Conservation (phyloP, 2,888 invertebrate genomes). For the Synanthedon formicaeformis region DNA sequence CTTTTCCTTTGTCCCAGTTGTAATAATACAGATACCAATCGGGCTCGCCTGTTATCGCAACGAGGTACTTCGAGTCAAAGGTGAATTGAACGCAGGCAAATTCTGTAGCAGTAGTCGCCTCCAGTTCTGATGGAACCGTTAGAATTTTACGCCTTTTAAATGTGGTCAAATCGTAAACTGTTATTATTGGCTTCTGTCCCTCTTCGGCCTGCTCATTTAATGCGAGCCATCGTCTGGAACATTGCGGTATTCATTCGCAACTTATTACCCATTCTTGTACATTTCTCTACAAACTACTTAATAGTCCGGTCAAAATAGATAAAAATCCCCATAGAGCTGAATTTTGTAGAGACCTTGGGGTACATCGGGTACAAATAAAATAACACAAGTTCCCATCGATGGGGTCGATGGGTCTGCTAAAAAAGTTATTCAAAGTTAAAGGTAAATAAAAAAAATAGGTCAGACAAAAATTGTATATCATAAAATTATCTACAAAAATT, state of each 20-base stretch:
- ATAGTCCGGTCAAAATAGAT: no score
- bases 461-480: no score
- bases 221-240: slow-evolving; percentile 73
- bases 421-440: no score
- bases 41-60: slow-evolving; percentile 84
- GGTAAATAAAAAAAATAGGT: no score
- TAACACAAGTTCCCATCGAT: no score
- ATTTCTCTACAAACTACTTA: no score
- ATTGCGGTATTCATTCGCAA: neutral
- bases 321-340: neutral
- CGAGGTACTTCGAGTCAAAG: slow-evolving; percentile 83
- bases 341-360: neutral
- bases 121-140: slow-evolving; percentile 73
- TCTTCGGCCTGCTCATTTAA: slow-evolving; percentile 73
- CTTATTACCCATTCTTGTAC: no score
- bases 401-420: no score
- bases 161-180: slow-evolving; percentile 78
- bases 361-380: no score
- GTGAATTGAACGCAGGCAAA: slow-evolving; percentile 83
- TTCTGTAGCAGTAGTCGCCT: slow-evolving; percentile 70
- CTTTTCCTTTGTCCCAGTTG: slow-evolving; percentile 84
- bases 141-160: slow-evolving; percentile 77
- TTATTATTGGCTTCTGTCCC: slow-evolving; percentile 74
- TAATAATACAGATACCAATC: slow-evolving; percentile 86
- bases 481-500: no score